These are phyloP conservation scores for Dallia pectoralis DNA, from an alignment of 2,797 vertebrate species.

Conservation along the genomic window DNA sequence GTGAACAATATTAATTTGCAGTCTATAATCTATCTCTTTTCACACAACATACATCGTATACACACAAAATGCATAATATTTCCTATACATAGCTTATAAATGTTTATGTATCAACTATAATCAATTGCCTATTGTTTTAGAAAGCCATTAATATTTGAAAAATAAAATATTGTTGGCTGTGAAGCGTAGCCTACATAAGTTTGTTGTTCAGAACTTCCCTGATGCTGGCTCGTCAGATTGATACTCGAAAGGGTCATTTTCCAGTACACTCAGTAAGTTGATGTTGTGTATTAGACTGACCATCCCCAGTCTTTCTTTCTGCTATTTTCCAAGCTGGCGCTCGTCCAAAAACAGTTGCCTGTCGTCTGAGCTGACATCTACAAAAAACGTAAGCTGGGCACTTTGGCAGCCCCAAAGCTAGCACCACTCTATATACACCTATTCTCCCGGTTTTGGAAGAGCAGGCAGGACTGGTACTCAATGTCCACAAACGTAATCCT, in stretches of 20 bases:
- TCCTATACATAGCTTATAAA: too few species aligned
- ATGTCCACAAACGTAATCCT: conserved; percentile 67
- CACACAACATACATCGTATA: too few species aligned
- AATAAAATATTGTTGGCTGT: too few species aligned
- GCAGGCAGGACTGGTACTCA: conserved; percentile 71
- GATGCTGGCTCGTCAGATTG: conserved; percentile 67
- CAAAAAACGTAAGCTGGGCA: conserved; percentile 50
- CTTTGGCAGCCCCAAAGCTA: conserved; percentile 63
- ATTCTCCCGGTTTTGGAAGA: conserved; percentile 64
- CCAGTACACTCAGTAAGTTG: conserved; percentile 57
- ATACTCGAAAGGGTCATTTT: conserved; percentile 60
- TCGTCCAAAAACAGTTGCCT: conserved; percentile 59
- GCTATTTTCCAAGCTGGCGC: conserved; percentile 61
- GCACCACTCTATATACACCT: conserved; percentile 69
- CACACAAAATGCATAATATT: too few species aligned
- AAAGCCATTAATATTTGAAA: too few species aligned
- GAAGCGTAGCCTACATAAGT: too few species aligned
- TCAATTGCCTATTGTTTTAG: too few species aligned
- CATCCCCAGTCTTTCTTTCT: conserved; percentile 63
- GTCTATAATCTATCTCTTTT: too few species aligned
- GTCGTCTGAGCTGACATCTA: conserved; percentile 63
- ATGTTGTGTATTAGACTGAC: conserved; percentile 69
- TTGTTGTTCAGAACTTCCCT: too few species aligned
- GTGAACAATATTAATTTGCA: too few species aligned
- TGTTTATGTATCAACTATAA: too few species aligned